Base-by-base conservation (phyloP, 2,797 vertebrate genomes). In the Pseudotriccus pelzelni region DNA sequence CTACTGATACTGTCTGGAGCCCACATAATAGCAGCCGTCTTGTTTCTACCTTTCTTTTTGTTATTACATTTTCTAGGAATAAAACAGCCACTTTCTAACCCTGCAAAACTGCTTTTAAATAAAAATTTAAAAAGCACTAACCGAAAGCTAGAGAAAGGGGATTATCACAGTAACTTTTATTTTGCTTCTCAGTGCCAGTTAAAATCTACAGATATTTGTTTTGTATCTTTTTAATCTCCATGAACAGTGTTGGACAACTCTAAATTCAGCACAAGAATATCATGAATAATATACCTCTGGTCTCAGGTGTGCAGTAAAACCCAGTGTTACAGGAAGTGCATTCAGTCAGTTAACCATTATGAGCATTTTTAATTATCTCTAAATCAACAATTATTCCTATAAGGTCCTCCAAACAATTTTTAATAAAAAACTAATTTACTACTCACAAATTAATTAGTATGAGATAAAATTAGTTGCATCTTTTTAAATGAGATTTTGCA, bases 371-470 rank as follows among this genome's bases (percentile, higher is more conserved):
- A 93, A 94, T 92, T 93, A 95, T 94, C 91, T 87, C 75, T 87
- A 94, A 92, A 95, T 84, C 89, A 96, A 94, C 95, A 96, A 92
- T 93, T 94, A 91, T 72, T 91, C 64, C 92, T 89, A 44, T 77
- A 83, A 96, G 84, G 85, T 77, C 74, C 87, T 83, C 82, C 58
- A 87, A 89, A 94, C 87, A 83, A 39, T 77, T 89, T 91, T 84
- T 89, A 68, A 91, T 93, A 89, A 84, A 95, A 96, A 91, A 21
- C n/a, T 95, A 62, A 95, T 93, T 89, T 93, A 85, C 69, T 53
- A 39, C 84, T 88, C 39, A 59, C 79, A 93, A 96, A 92, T 93
- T 94, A 96, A 96, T 96, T 91, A 93, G 72, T 34, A 30, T 20
- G 59, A 73, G 82, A 90, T 70, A 95, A 86, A 96, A 95, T 86